Evolutionary conservation across 2,113 vertebrate genomes (phyloP).

Genomic region (Emydura subglobosa): DNA sequence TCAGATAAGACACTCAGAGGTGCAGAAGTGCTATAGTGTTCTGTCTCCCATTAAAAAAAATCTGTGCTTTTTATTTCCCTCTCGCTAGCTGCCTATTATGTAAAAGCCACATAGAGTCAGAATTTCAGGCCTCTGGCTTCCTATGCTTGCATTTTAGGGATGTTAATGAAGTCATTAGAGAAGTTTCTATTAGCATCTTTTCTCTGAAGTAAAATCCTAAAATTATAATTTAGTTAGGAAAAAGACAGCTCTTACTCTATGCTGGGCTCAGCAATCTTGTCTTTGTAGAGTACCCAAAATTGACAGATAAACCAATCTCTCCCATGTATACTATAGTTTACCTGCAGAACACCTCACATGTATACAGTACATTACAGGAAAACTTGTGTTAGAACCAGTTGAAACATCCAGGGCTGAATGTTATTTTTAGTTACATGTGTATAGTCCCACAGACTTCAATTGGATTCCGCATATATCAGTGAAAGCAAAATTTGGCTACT

Average conservation of each 20-base stretch:
- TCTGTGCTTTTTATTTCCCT: background rate
- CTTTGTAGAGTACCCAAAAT: background rate
- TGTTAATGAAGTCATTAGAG: background rate
- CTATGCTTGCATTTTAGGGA: background rate
- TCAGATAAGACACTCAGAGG: background rate
- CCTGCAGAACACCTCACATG: background rate
- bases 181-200: background rate
- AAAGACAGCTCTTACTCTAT: background rate
- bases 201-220: background rate
- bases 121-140: background rate
- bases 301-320: background rate
- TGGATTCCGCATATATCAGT: background rate
- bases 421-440: background rate
- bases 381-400: background rate
- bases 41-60: background rate
- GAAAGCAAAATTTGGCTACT: background rate
- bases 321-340: background rate
- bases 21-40: background rate
- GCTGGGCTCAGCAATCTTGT: background rate
- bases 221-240: background rate
- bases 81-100: background rate
- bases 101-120: background rate
- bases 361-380: background rate
- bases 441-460: background rate
- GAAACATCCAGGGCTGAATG: background rate